Conservation (phyloP, 1,140 invertebrate species). For the Cepaea nemoralis region DNA sequence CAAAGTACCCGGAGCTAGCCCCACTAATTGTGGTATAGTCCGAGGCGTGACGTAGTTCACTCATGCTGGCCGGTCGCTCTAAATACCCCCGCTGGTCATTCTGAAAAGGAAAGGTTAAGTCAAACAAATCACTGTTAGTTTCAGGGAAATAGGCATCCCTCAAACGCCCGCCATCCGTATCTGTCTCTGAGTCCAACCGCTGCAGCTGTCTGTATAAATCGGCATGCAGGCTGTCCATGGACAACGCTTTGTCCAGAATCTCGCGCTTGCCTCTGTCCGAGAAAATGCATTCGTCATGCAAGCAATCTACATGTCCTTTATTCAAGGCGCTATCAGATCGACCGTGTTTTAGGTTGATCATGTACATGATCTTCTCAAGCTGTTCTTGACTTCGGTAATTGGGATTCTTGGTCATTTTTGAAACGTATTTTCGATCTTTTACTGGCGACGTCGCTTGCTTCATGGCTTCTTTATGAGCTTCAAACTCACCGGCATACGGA, state of each 20-base stretch:
- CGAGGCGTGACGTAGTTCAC: conserved; percentile 52
- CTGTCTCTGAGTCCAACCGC: conserved; percentile 57
- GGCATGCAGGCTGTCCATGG: conserved; percentile 60
- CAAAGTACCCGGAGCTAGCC: not conserved
- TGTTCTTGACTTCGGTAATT: conserved; percentile 49
- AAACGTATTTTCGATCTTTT: conserved; percentile 44
- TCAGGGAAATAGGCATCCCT: conserved; percentile 54
- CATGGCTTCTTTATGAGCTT: conserved; percentile 42
- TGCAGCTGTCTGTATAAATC: conserved; percentile 48
- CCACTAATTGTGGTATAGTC: conserved; percentile 39
- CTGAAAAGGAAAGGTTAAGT: conserved; percentile 62
- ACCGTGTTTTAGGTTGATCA: conserved; percentile 37
- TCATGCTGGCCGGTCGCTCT: conserved; percentile 65
- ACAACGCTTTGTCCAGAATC: conserved; percentile 58
- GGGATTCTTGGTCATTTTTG: conserved; percentile 1
- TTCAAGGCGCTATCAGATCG: conserved; percentile 37
- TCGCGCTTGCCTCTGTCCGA: conserved; percentile 57
- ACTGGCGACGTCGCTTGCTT: conserved; percentile 29
- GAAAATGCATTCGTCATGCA: conserved; percentile 67
- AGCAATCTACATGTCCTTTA: conserved; percentile 46
- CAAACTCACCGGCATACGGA: conserved; percentile 48
- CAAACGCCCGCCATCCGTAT: conserved; percentile 59
- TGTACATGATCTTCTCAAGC: conserved; percentile 44
- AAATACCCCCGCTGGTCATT: conserved; percentile 38
- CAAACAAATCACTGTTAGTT: conserved; percentile 57